phyloP scores from a whole-genome alignment of 1,140 invertebrate genomes.

The Eubasilissa regina region DNA sequence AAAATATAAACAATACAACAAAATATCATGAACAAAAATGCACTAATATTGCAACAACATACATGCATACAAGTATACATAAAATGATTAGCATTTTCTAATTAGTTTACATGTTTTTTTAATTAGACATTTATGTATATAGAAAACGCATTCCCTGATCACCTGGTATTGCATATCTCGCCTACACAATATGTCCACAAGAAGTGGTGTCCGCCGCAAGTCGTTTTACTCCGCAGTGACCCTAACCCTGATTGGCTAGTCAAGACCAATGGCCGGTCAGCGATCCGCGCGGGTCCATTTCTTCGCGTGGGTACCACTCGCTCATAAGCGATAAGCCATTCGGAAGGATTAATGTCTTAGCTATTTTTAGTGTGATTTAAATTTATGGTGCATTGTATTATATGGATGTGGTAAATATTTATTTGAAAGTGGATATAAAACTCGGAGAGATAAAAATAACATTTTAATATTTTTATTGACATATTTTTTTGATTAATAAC shows the following conservation, averaged over 20 bases:
- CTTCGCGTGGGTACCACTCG: conserved; percentile 23
- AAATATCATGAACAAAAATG: too few species aligned
- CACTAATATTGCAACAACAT: too few species aligned
- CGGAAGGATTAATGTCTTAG: background rate
- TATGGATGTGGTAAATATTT: too few species aligned
- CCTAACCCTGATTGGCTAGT: conserved; percentile 36
- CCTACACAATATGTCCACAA: conserved; percentile 5
- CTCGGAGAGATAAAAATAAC: too few species aligned
- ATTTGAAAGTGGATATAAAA: too few species aligned
- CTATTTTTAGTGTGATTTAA: background rate
- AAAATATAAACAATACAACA: too few species aligned
- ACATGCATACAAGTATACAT: too few species aligned
- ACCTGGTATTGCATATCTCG: conserved; percentile 23
- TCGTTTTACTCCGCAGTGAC: conserved; percentile 21
- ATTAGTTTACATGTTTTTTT: too few species aligned
- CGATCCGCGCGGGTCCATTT: conserved; percentile 25
- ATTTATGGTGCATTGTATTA: too few species aligned
- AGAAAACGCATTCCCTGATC: background rate
- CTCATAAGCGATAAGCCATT: background rate
- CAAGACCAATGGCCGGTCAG: conserved; percentile 40
- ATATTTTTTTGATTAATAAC: too few species aligned
- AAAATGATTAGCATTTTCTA: too few species aligned
- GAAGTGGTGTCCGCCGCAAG: background rate
- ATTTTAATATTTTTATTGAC: too few species aligned
- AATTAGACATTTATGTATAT: background rate